These are phyloP conservation scores for Hypocryptadius cinnamomeus DNA, from an alignment of 2,113 vertebrate species.

Conservation along the genomic window DNA sequence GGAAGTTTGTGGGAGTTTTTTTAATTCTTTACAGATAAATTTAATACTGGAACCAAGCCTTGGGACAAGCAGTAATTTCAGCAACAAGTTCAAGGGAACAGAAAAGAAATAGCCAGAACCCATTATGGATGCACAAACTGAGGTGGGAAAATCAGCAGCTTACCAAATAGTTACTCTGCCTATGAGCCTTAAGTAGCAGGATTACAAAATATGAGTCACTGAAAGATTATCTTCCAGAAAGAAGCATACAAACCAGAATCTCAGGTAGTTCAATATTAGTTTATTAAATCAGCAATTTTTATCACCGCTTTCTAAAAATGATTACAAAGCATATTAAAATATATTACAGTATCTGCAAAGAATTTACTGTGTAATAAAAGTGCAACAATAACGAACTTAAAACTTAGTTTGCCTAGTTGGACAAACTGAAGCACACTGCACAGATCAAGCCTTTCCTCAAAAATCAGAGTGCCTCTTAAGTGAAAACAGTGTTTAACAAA, in stretches of 20 bases:
- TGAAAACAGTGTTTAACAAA: conserved; percentile 18
- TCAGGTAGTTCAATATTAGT: conserved; percentile 31
- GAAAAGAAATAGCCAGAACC: not conserved
- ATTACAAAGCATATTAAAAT: conserved; percentile 65
- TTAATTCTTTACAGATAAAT: not conserved
- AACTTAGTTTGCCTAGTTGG: not conserved
- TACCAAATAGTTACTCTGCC: not conserved
- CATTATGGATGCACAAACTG: not conserved
- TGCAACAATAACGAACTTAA: conserved; percentile 31
- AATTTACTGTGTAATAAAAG: conserved; percentile 42
- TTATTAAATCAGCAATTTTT: conserved; percentile 56
- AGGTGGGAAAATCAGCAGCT: not conserved
- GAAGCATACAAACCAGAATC: not conserved
- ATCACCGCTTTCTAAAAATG: conserved; percentile 24
- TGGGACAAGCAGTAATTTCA: not conserved
- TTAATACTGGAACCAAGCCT: not conserved
- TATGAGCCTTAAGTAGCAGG: not conserved
- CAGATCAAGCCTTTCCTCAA: not conserved
- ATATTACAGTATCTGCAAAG: conserved; percentile 53
- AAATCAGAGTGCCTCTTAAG: not conserved
- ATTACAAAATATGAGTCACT: not conserved
- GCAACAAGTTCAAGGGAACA: not conserved
- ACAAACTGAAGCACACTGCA: conserved; percentile 1
- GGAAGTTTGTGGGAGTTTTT: not conserved
- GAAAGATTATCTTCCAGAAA: not conserved